phyloP scores from a whole-genome alignment of 2,797 vertebrate genomes.

The Antennarius maculatus region DNA sequence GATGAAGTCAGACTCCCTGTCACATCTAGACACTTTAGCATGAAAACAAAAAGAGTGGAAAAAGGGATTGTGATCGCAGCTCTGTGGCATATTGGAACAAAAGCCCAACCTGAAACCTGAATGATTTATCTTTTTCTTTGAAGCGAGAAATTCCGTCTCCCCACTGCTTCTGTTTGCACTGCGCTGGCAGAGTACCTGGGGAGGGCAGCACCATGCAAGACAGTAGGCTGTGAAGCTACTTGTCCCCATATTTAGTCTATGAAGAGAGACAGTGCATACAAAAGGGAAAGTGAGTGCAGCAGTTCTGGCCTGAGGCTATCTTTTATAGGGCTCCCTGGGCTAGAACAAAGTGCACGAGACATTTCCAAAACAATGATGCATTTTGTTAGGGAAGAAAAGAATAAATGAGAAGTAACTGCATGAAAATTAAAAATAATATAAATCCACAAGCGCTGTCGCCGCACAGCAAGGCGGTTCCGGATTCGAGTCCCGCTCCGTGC shows the following conservation, averaged over 20 bases:
- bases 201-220: constrained; percentile 74
- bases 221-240: constrained; percentile 68
- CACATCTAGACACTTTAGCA: constrained; percentile 82
- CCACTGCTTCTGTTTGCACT: constrained; percentile 69
- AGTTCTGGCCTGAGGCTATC: constrained; percentile 79
- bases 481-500: no score
- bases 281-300: constrained; percentile 73
- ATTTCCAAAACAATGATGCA: constrained; percentile 84
- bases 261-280: constrained; percentile 67
- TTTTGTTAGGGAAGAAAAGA: constrained; percentile 86
- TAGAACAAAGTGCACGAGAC: constrained; percentile 81
- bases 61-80: constrained; percentile 82
- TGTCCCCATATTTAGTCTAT: constrained; percentile 75
- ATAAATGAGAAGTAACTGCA: constrained; percentile 81
- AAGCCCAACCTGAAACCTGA: constrained; percentile 79
- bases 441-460: constrained; percentile 55
- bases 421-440: constrained; percentile 73
- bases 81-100: constrained; percentile 82
- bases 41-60: constrained; percentile 78
- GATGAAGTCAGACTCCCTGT: constrained; percentile 81
- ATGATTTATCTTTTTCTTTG: constrained; percentile 84
- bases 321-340: constrained; percentile 74
- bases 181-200: constrained; percentile 69
- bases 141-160: constrained; percentile 71
- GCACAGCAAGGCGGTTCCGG: no score